Evolutionary conservation across 2,113 vertebrate genomes (phyloP).

Genomic region (Zootoca vivipara): DNA sequence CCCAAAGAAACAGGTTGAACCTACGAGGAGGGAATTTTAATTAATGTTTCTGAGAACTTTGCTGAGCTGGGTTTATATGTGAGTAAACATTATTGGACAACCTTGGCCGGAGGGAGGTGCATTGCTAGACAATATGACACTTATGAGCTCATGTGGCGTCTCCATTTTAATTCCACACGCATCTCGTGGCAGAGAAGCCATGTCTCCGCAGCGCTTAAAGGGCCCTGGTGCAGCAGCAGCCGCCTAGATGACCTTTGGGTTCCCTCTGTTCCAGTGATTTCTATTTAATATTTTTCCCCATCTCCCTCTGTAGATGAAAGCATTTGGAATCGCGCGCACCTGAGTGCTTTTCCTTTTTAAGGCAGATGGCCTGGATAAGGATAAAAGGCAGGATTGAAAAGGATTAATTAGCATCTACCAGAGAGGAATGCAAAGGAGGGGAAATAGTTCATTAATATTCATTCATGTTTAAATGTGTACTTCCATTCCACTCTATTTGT

Average conservation of each 20-base stretch:
- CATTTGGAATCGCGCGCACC: not conserved
- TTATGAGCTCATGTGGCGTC: not conserved
- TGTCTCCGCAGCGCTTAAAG: not conserved
- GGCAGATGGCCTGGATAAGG: constrained; percentile 15
- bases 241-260: not conserved
- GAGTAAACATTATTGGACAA: not conserved
- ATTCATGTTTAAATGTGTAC: not conserved
- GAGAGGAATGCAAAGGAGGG: constrained; percentile 12
- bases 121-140: not conserved
- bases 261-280: not conserved
- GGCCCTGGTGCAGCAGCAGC: not conserved
- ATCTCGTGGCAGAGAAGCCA: not conserved
- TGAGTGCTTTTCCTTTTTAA: constrained; percentile 18
- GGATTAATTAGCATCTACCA: constrained; percentile 23
- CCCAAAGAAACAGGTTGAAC: too few species aligned
- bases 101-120: not conserved
- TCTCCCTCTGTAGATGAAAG: not conserved
- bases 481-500: constrained; percentile 3
- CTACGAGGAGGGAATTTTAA: too few species aligned
- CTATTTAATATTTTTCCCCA: not conserved
- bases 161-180: not conserved
- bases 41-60: not conserved
- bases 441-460: constrained; percentile 16
- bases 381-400: constrained; percentile 16
- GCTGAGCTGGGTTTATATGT: not conserved